Evolutionary conservation across 2,888 invertebrate species (phyloP).

Genomic region (Ypsolopha scabrella): DNA sequence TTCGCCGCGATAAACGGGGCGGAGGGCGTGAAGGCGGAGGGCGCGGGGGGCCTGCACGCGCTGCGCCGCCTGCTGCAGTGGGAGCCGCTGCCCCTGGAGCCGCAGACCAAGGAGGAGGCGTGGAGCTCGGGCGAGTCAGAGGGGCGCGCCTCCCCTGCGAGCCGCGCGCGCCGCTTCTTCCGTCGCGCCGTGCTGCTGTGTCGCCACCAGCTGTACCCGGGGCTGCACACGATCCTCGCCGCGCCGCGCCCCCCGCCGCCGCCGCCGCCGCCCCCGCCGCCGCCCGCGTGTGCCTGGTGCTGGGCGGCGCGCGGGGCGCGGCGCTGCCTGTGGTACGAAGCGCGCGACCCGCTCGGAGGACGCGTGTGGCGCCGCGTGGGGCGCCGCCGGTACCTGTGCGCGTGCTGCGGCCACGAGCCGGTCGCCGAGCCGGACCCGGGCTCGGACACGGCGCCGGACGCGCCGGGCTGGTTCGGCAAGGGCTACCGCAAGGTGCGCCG

Average conservation of each 20-base stretch:
- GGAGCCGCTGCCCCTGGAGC: slow-evolving; percentile 67
- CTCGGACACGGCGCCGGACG: slow-evolving; percentile 25
- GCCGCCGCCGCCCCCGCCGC: slow-evolving; percentile 47
- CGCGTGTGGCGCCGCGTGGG: slow-evolving; percentile 39
- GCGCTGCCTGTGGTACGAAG: slow-evolving; percentile 58
- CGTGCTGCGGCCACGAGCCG: slow-evolving; percentile 64
- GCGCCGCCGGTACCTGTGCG: slow-evolving; percentile 74
- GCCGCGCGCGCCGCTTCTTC: slow-evolving; percentile 46
- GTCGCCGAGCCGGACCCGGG: slow-evolving; percentile 23
- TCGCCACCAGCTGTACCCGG: slow-evolving; percentile 65
- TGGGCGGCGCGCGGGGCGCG: slow-evolving; percentile 29
- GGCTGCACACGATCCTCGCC: slow-evolving; percentile 70
- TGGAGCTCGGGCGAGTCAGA: slow-evolving; percentile 3
- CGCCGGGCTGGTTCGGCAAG: slow-evolving; percentile 87
- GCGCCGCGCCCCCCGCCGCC: slow-evolving; percentile 27
- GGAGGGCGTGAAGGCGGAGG: slow-evolving; percentile 82
- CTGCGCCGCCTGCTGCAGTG: slow-evolving; percentile 79
- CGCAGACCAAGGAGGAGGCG: slow-evolving; percentile 8
- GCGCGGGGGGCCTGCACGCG: slow-evolving; percentile 79
- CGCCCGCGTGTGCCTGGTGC: slow-evolving; percentile 42
- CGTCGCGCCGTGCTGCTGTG: slow-evolving; percentile 58
- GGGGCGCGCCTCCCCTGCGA: slow-evolving; percentile 17
- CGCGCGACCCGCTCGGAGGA: slow-evolving; percentile 50
- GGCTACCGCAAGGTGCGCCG: slow-evolving; percentile 81
- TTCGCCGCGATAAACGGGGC: slow-evolving; percentile 20